Evolutionary conservation across 2,113 vertebrate genomes (phyloP), one percentile per base, ranked within the genome.

Genomic region (Chinchilla lanigera): DNA sequence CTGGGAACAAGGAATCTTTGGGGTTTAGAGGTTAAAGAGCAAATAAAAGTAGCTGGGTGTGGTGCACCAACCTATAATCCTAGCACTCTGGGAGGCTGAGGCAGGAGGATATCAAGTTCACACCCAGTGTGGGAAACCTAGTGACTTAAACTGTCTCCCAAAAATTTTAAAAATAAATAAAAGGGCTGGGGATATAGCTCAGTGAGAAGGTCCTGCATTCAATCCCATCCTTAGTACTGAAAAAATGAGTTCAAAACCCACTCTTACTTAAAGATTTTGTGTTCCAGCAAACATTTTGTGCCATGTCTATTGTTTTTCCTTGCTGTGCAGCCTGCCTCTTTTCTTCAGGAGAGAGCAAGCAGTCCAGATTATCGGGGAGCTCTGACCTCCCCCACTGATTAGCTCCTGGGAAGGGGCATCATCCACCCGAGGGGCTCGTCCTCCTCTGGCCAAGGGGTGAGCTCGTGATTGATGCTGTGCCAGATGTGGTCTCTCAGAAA

Each of bases 301-400:
- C 38, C 2, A 2, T 2, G 11, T 47, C 75, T 77, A 17, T 58
- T 60, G n/a, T 35, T 69, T 71, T 33, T 67, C 30, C 78, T 69
- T 75, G 60, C 33, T 58, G 26, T 26, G 11, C 28, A 41, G 47
- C 63, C 26, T 26, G 41, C 41, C 44, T 58, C 35, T 13, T 82
- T 93, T 67, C 67, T 93, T 88, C 65, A 69, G 69, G 30, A 82
- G 95, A 85, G 30, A 90, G 33, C 44, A 71, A 33, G 41, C 28
- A 35, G 60, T 9, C 24, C 19, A 28, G 2, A 61, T 73, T 30
- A 38, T 81, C 38, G 78, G 82, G 33, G 60, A 14, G 19, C 24
- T 33, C 69, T 24, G 11, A 24, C n/a, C 61, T 20, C 4, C 20
- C 3, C 16, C 47, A 6, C 14, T 61, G 16, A 30, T 5, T 65